A percentile compares a stretch with the other conserved stretches of the same genome.
These are phyloP conservation scores for Adelognathus sp. DNA, from an alignment of 2,888 invertebrate species.

Conservation along the genomic window DNA sequence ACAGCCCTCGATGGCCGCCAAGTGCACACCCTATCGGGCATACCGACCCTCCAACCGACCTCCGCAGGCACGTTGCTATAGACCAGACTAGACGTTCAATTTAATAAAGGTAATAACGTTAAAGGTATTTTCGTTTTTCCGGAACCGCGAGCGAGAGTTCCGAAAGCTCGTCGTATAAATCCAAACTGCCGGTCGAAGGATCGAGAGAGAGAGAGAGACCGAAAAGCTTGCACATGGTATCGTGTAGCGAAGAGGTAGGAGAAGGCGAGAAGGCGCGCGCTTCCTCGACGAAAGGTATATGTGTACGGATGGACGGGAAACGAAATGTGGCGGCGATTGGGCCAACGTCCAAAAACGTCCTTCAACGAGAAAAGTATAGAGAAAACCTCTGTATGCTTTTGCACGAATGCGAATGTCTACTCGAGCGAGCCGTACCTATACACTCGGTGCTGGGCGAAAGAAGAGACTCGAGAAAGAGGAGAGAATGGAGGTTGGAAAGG, in stretches of 20 bases:
- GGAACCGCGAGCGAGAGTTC: slow-evolving; percentile 66
- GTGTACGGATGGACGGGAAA: slow-evolving; percentile 65
- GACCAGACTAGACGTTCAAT: slow-evolving; percentile 71
- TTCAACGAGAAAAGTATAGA: slow-evolving; percentile 57
- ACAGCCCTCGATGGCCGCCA: slow-evolving; percentile 38
- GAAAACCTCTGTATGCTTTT: slow-evolving; percentile 12
- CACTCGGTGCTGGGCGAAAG: no score
- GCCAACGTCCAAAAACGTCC: slow-evolving; percentile 78
- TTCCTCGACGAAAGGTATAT: slow-evolving; percentile 65
- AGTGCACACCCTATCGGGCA: slow-evolving; percentile 16
- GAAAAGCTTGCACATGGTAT: slow-evolving; percentile 29
- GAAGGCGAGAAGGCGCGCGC: slow-evolving; percentile 13
- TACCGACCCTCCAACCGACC: no score
- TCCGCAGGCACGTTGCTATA: no score
- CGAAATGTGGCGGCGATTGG: slow-evolving; percentile 79
- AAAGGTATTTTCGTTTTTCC: slow-evolving; percentile 77
- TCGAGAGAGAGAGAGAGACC: neutral
- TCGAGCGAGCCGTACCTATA: slow-evolving; percentile 45
- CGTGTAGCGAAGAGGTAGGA: neutral
- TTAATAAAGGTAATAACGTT: slow-evolving; percentile 80
- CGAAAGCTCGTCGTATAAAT: slow-evolving; percentile 45
- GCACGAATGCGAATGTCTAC: slow-evolving; percentile 48
- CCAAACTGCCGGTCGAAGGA: slow-evolving; percentile 39
- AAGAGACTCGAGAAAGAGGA: slow-evolving; percentile 37
- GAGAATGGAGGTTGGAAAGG: neutral